Evolutionary conservation across 2,797 vertebrate species (phyloP), one percentile per base, ranked within the genome.

Genomic region (Melanotaenia maccullochi): DNA sequence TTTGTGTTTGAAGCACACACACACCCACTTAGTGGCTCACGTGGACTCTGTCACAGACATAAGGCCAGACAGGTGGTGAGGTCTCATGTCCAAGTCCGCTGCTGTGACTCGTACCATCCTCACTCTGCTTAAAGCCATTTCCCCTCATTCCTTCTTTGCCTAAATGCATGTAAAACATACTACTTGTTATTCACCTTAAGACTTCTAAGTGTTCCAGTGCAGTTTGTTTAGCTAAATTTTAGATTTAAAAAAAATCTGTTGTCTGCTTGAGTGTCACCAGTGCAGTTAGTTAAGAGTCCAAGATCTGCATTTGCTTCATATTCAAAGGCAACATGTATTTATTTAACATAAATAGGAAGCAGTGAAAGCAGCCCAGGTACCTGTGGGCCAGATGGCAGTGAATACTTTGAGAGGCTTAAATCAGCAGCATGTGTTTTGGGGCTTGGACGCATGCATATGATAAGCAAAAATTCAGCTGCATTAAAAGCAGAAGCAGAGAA

Each of bases 331-430:
- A 58, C 36, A 3, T 71, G 54, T 73, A 72, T 76, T 76, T 79
- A 70, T 75, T 68, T 71, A 70, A 63, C 56, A 18, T 69, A 51
- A 65, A 74, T 25, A 42, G 78, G 59, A 20, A 75, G 74, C 69
- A 60, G 84, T 12, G 33, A 71, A 69, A 57, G 73, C 73, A 64
- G 70, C 55, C n/a, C 1, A 7, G 33, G 71, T 90, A 89, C 86
- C 89, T 90, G 89, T 57, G 54, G 78, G 58, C 82, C 90, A 90
- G 83, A 90, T 89, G 89, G 77, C 60, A 61, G 76, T 3, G 33
- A 60, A 79, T 73, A 65, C 68, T 75, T 68, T 63, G 40, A 73
- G 81, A 69, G 76, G 62, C 68, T 75, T 84, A 87, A 86, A 90
- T 87, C 66, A 80, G 66, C 84, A 79, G 68, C 89, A 90, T 85